Evolutionary conservation across 2,113 vertebrate species (phyloP), one percentile per base, ranked within the genome.

Genomic region (Pseudonaja textilis): DNA sequence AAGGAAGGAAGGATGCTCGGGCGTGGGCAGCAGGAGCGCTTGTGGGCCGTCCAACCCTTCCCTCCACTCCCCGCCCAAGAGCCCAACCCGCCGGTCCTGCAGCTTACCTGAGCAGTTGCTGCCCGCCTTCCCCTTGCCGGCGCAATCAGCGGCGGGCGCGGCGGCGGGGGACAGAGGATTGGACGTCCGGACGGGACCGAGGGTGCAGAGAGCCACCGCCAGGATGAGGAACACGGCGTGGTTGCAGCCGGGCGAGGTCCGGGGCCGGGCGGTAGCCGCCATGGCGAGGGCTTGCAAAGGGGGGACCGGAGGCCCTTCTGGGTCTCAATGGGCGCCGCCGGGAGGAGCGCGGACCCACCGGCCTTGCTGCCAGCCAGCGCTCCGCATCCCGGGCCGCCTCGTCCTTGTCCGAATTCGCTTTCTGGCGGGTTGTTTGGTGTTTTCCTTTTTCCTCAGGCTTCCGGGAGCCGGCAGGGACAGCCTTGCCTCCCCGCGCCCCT

Each of bases 21-120:
- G 54, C 39, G 55, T 20, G 23, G 39, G 81, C 26, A 85, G 54
- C 90, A 22, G 74, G 10, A 29, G 90, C 90, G 18, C 74, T 3
- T 9, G 9, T 57, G 29, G 18, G 55, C 23, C 34, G 34, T 20
- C 34, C 52, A 26, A 20, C 29, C n/a, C 7, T 10, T 22, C n/a
- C 16, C 57, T 39, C 0, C n/a, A 14, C n/a, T 12, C 22, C 91
- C 1, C 25, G 8, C 23, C 25, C 57, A 57, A 10, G 11, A 12
- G 2, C 25, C 39, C n/a, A 54, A 18, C 89, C 64, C 64, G 56
- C 90, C 55, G 50, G 87, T 8, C n/a, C 10, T 10, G 56, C 50
- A 8, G 52, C 94, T 95, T 96, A 98, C 98, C 98, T 98, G 98
- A 97, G 95, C 98, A 98, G 95, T 96, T 96, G 95, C 87, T 59